phyloP scores from a whole-genome alignment of 2,888 invertebrate species.

The Monopis laevigella region DNA sequence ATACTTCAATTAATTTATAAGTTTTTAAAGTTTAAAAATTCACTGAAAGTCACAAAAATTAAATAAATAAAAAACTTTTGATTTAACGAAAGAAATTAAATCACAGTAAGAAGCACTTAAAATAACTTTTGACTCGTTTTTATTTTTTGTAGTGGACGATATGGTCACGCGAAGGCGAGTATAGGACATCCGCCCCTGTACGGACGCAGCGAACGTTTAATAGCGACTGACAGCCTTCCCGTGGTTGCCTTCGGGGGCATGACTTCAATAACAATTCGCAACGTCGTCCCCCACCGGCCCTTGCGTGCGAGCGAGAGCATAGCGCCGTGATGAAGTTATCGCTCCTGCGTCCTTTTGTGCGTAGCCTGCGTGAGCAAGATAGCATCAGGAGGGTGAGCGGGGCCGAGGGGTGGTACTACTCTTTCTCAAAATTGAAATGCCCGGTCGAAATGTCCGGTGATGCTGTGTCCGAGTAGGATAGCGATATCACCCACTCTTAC shows the following conservation, averaged over 20 bases:
- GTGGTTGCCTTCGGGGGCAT: conserved; percentile 68
- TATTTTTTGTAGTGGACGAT: conserved; percentile 6
- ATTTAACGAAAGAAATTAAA: conserved; percentile 31
- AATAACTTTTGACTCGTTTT: neutral
- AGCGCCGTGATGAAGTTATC: conserved; percentile 64
- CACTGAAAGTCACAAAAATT: conserved; percentile 27
- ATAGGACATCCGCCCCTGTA: conserved; percentile 44
- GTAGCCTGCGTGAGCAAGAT: conserved; percentile 61
- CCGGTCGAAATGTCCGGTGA: conserved; percentile 69
- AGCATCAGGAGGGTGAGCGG: conserved; percentile 27
- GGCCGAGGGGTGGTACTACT: conserved; percentile 56
- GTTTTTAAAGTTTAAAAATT: conserved; percentile 11
- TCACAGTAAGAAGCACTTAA: conserved; percentile 34
- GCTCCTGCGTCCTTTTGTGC: conserved; percentile 69
- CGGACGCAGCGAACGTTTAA: conserved; percentile 62
- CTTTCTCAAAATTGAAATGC: conserved; percentile 70
- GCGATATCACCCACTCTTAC: conserved; percentile 66
- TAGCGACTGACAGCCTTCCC: conserved; percentile 67
- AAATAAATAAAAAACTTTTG: conserved; percentile 22
- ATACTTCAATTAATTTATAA: neutral
- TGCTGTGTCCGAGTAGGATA: conserved; percentile 65
- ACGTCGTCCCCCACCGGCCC: conserved; percentile 65
- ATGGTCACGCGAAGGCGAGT: conserved; percentile 28
- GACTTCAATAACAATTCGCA: conserved; percentile 69
- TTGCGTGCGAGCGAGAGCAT: conserved; percentile 59